These are phyloP conservation scores for Ptychochromis oligacanthus DNA, from an alignment of 2,113 vertebrate genomes.

Conservation along the genomic window DNA sequence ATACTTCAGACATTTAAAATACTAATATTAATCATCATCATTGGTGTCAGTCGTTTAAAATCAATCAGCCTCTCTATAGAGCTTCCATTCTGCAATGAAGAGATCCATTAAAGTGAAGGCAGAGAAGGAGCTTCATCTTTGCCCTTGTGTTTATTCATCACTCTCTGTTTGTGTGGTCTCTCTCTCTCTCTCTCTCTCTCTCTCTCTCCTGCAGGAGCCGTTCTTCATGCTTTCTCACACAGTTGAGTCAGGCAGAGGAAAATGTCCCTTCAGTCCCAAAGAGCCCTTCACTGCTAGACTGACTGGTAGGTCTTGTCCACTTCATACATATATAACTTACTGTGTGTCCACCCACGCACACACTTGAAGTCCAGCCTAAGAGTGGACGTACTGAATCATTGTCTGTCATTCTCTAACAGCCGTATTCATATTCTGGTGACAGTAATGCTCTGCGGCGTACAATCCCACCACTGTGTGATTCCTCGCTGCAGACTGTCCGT, in stretches of 20 bases:
- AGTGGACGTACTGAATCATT: background rate
- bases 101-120: background rate
- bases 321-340: background rate
- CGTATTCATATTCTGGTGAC: constrained; percentile 25
- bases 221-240: constrained; percentile 70
- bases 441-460: constrained; percentile 2
- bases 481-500: background rate
- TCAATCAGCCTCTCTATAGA: background rate
- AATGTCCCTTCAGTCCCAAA: constrained; percentile 86
- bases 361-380: rapidly evolving
- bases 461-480: constrained; percentile 16
- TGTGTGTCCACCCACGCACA: background rate
- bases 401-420: background rate
- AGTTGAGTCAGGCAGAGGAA: constrained; percentile 84
- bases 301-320: constrained; percentile 65
- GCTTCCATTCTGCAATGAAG: background rate
- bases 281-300: constrained; percentile 83
- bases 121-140: background rate
- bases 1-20: background rate
- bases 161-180: constrained; percentile 22
- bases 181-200: background rate
- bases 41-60: background rate
- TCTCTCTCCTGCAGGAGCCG: constrained; percentile 56
- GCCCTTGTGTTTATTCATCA: background rate
- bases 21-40: background rate